A percentile compares a stretch with the other conserved stretches of the same genome.
These are phyloP conservation scores for Zophobas atratus DNA, from an alignment of 1,140 invertebrate species.

Conservation along the genomic window DNA sequence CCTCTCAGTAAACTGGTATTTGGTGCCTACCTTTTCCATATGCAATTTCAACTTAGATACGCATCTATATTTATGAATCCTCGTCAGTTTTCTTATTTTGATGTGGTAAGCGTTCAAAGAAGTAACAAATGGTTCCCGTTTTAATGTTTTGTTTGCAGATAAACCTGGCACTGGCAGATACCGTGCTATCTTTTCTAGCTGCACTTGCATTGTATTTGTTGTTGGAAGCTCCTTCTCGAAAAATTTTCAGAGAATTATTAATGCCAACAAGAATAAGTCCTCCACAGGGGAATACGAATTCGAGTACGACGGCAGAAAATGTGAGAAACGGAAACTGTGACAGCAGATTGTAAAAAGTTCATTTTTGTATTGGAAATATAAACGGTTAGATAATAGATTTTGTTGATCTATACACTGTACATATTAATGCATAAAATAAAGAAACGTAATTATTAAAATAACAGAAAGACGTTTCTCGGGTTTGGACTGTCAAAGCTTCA, in stretches of 20 bases:
- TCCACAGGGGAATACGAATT: constrained; percentile 27
- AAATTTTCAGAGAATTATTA: constrained; percentile 65
- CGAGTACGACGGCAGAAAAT: constrained; percentile 15
- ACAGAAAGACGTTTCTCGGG: background rate
- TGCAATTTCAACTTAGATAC: constrained; percentile 68
- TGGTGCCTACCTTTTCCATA: constrained; percentile 78
- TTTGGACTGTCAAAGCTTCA: no score
- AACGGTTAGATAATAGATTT: no score
- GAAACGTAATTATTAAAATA: background rate
- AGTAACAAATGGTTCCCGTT: background rate
- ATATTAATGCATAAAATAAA: background rate
- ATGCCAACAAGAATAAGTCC: constrained; percentile 54
- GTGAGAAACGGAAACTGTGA: constrained; percentile 18
- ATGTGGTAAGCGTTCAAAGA: constrained; percentile 61
- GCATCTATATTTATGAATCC: constrained; percentile 69
- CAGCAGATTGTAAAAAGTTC: constrained; percentile 53
- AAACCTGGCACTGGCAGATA: constrained; percentile 63
- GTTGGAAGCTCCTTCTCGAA: constrained; percentile 70
- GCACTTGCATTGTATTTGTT: constrained; percentile 68
- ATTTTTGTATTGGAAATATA: background rate
- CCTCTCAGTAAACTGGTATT: constrained; percentile 82
- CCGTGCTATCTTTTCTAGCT: constrained; percentile 65
- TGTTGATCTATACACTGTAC: no score
- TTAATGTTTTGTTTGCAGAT: constrained; percentile 55
- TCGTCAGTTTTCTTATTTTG: constrained; percentile 65